phyloP scores from a whole-genome alignment of 2,888 invertebrate species.

The Mystacides longicornis region DNA sequence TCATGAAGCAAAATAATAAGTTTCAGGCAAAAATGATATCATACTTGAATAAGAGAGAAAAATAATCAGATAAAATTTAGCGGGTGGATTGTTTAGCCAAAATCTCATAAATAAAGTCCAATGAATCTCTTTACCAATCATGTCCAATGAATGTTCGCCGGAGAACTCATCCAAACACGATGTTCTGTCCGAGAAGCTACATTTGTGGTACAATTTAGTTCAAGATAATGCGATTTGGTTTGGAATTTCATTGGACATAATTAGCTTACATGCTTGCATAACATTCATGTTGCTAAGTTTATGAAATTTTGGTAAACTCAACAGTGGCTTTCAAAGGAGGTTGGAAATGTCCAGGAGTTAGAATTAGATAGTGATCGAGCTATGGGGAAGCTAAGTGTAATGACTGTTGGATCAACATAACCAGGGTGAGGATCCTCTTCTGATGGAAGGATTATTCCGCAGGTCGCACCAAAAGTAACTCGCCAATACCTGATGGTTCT shows the following conservation, averaged over 20 bases:
- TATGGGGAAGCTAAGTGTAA: background rate
- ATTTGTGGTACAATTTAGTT: too few relatives aligned
- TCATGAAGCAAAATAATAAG: background rate
- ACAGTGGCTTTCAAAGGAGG: background rate
- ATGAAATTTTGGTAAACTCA: background rate
- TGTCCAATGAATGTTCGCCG: conserved; percentile 7
- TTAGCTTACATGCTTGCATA: conserved; percentile 10
- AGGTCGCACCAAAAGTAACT: conserved; percentile 12
- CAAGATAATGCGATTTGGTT: background rate
- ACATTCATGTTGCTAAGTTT: background rate
- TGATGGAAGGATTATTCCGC: conserved; percentile 11
- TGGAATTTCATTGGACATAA: conserved; percentile 12
- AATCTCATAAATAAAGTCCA: conserved; percentile 2
- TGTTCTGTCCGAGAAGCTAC: too few relatives aligned
- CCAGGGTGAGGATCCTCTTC: conserved; percentile 15
- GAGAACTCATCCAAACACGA: too few relatives aligned
- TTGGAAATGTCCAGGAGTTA: background rate
- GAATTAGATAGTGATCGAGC: background rate
- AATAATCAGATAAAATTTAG: background rate
- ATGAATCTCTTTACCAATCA: conserved; percentile 9
- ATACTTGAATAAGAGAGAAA: background rate
- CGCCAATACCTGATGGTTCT: conserved; percentile 24
- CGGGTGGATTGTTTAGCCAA: background rate
- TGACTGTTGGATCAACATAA: background rate
- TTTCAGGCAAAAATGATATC: background rate